Conservation (phyloP, 2,113 vertebrate species). For the Trichomycterus rosablanca region DNA sequence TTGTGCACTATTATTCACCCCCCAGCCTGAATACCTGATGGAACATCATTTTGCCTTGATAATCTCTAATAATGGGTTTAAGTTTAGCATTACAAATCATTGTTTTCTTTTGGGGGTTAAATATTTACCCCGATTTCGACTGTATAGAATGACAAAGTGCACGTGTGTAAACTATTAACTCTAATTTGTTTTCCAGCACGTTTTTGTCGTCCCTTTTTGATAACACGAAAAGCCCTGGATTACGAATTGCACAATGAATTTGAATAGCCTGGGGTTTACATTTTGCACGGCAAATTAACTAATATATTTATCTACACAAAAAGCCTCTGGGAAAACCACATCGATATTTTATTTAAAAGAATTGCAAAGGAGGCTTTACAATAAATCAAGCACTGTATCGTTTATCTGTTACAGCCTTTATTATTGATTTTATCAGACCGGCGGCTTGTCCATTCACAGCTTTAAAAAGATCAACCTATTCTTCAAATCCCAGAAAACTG, state of each 20-base stretch:
- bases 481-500: conserved; percentile 14
- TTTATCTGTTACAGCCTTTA: conserved; percentile 20
- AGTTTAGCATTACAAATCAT: too few relatives aligned
- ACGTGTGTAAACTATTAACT: too few relatives aligned
- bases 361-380: conserved; percentile 7
- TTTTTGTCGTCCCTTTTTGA: too few relatives aligned
- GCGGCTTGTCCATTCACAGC: conserved; percentile 5
- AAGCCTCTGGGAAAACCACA: conserved; percentile 11
- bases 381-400: conserved; percentile 13
- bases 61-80: too few relatives aligned
- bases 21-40: too few relatives aligned
- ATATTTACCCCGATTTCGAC: too few relatives aligned
- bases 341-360: conserved; percentile 36
- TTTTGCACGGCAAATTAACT: conserved; percentile 18
- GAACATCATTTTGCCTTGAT: too few relatives aligned
- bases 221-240: conserved; percentile 24
- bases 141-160: too few relatives aligned
- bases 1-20: too few relatives aligned
- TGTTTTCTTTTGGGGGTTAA: too few relatives aligned
- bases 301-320: conserved; percentile 29
- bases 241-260: too few relatives aligned
- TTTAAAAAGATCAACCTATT: conserved; percentile 28
- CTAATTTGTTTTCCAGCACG: too few relatives aligned
- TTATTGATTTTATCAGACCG: conserved; percentile 16
- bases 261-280: conserved; percentile 27